A percentile compares a stretch with the other conserved stretches of the same genome.
Conservation (phyloP, 2,888 invertebrate genomes). For the Drosophila rubida region DNA sequence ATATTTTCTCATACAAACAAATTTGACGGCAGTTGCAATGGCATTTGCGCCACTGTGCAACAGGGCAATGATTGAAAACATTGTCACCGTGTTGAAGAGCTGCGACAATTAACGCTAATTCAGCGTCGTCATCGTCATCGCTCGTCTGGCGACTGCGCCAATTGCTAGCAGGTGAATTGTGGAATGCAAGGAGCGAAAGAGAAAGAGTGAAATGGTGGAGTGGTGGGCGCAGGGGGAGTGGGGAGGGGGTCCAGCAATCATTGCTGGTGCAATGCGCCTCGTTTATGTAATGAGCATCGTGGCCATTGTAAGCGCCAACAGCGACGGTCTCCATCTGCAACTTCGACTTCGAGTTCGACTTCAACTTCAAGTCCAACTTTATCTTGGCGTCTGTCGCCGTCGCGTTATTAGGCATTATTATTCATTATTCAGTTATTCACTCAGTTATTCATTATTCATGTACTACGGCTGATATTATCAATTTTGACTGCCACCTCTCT, state of each 20-base stretch:
- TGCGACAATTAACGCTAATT: conserved; percentile 72
- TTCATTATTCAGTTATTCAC: conserved; percentile 66
- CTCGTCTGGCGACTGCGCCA: conserved; percentile 31
- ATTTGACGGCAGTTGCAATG: background rate
- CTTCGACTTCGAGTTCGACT: background rate
- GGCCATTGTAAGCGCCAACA: conserved; percentile 27
- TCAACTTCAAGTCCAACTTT: background rate
- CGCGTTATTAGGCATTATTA: conserved; percentile 63
- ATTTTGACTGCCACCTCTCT: conserved; percentile 37
- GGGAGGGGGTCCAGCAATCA: conserved; percentile 20
- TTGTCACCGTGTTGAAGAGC: conserved; percentile 57
- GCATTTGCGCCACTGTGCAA: conserved; percentile 4
- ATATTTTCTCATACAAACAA: too few species aligned
- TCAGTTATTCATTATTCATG: conserved; percentile 43
- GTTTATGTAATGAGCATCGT: conserved; percentile 68
- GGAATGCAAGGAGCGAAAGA: background rate
- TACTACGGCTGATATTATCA: conserved; percentile 37
- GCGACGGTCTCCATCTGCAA: background rate
- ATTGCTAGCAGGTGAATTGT: conserved; percentile 14
- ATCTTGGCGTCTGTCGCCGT: conserved; percentile 6
- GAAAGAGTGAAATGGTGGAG: background rate
- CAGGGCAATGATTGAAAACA: conserved; percentile 23
- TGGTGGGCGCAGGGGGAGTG: too few species aligned
- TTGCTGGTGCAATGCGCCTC: conserved; percentile 59
- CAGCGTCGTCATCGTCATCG: conserved; percentile 35